Percentiles rank a stretch among this genome's conserved stretches.
Conservation (phyloP, 1,140 invertebrate species). For the Globodera rostochiensis region DNA sequence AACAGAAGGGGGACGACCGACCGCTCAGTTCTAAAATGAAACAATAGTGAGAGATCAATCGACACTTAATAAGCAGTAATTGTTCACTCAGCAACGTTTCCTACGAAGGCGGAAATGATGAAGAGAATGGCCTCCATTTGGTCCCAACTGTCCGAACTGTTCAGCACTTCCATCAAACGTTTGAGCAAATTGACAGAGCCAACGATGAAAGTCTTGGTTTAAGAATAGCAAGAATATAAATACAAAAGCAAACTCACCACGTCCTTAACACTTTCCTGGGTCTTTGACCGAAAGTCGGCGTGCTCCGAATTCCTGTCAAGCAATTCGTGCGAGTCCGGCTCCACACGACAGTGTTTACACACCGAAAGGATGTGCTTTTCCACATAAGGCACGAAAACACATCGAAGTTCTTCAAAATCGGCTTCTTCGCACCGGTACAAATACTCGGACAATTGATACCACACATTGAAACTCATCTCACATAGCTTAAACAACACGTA, state of each 20-base stretch:
- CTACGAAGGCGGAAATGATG: conserved; percentile 90
- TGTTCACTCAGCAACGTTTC: conserved; percentile 85
- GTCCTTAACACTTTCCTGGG: conserved; percentile 90
- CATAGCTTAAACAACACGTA: conserved; percentile 75
- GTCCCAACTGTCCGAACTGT: conserved; percentile 78
- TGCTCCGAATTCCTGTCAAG: conserved; percentile 84
- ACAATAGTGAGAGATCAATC: conserved; percentile 14
- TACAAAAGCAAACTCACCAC: conserved; percentile 68
- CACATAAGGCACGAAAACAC: conserved; percentile 83
- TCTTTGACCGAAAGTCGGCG: conserved; percentile 84
- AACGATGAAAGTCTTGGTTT: conserved; percentile 80
- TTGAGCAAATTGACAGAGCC: conserved; percentile 87
- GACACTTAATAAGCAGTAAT: conserved; percentile 1
- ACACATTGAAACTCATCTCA: conserved; percentile 91
- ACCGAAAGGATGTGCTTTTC: conserved; percentile 75
- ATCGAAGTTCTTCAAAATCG: conserved; percentile 71
- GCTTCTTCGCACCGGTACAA: conserved; percentile 84
- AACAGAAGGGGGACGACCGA: conserved; percentile 88
- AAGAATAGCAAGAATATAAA: background rate
- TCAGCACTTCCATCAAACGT: conserved; percentile 72
- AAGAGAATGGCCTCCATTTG: conserved; percentile 89
- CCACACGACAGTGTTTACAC: conserved; percentile 81
- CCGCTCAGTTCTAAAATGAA: conserved; percentile 78
- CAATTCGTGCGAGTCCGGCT: conserved; percentile 83
- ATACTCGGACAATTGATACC: conserved; percentile 92